Conservation (phyloP, 2,888 invertebrate genomes). For the Rotaria magnacalcarata region DNA sequence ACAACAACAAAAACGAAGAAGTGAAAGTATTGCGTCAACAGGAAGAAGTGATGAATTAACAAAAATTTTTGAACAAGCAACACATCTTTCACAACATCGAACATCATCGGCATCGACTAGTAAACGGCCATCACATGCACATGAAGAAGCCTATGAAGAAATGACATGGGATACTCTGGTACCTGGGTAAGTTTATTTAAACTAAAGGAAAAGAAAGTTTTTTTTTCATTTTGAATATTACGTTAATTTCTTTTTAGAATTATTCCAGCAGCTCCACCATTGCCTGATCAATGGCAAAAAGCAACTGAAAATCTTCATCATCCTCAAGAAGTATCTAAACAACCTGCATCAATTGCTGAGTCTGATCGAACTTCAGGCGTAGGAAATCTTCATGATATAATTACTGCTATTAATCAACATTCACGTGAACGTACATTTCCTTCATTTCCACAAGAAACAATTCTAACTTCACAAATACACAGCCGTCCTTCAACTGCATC, state of each 20-base stretch:
- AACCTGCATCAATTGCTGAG: neutral
- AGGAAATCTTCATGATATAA: neutral
- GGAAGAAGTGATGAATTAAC: neutral
- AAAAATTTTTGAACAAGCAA: neutral
- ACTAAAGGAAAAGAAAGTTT: neutral
- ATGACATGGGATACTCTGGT: conserved; percentile 21
- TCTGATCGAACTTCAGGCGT: neutral
- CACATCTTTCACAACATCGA: neutral
- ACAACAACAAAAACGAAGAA: neutral
- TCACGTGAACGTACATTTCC: neutral
- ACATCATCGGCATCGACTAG: neutral
- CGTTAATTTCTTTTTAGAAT: neutral
- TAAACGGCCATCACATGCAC: neutral
- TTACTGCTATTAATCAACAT: neutral
- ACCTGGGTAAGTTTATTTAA: neutral
- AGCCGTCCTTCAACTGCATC: neutral
- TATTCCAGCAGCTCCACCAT: neutral
- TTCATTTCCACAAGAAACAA: neutral
- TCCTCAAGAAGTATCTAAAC: neutral
- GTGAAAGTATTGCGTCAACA: neutral
- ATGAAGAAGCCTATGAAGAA: conserved; percentile 15
- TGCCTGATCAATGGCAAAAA: conserved; percentile 20
- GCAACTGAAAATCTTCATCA: neutral
- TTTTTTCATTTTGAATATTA: neutral
- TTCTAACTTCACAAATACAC: neutral